These are phyloP conservation scores for Psittacara wagleri DNA, from an alignment of 2,113 vertebrate genomes.

Conservation along the genomic window DNA sequence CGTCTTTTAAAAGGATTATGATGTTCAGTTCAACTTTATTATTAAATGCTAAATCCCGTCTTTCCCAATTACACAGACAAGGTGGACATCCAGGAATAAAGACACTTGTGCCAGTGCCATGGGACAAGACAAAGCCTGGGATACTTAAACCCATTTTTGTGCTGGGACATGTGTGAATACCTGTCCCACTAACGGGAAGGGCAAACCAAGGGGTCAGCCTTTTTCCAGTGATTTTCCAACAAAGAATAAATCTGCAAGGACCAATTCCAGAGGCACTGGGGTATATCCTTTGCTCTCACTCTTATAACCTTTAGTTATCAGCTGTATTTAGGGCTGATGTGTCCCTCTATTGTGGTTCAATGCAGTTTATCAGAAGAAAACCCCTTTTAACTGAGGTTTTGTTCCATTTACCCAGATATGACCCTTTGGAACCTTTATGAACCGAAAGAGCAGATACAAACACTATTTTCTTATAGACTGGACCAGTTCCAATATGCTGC, in stretches of 20 bases:
- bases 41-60: not conserved
- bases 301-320: not conserved
- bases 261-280: not conserved
- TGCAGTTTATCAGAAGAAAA: not conserved
- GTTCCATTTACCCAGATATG: conserved; percentile 19
- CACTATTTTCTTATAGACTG: not conserved
- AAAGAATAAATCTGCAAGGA: not conserved
- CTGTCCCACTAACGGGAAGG: not conserved
- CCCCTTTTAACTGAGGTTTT: conserved; percentile 16
- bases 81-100: not conserved
- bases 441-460: conserved; percentile 38
- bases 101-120: not conserved
- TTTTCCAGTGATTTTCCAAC: not conserved
- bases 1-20: conserved; percentile 64
- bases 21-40: conserved; percentile 22
- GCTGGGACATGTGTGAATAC: not conserved
- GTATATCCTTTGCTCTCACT: not conserved
- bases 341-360: not conserved
- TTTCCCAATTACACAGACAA: not conserved
- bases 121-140: not conserved
- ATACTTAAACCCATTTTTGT: not conserved
- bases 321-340: not conserved
- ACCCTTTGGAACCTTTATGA: not conserved
- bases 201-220: not conserved
- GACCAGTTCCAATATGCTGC: not conserved